Evolutionary conservation across 2,888 invertebrate genomes (phyloP).

Genomic region (Leptogaster cylindrica): DNA sequence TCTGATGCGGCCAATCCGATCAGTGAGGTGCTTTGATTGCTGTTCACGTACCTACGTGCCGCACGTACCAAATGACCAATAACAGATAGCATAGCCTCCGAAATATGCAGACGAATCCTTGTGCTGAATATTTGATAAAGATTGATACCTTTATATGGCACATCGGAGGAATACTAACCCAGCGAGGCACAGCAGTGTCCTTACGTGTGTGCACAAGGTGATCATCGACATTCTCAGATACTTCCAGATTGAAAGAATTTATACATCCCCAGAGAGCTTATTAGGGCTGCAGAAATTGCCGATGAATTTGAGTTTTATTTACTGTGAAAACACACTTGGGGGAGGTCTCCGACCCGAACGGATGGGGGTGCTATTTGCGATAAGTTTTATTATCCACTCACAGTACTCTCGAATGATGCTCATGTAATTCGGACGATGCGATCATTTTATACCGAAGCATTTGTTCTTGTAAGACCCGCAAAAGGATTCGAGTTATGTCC

Average conservation of each 20-base stretch:
- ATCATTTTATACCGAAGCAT: conserved; percentile 1
- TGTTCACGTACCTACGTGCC: conserved; percentile 26
- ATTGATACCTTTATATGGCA: conserved; percentile 38
- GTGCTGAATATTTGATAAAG: conserved; percentile 40
- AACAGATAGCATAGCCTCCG: conserved; percentile 31
- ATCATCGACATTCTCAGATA: conserved; percentile 37
- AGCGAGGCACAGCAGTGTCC: neutral
- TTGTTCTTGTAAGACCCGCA: neutral
- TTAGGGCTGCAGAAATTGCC: conserved; percentile 40
- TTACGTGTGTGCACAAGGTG: conserved; percentile 11
- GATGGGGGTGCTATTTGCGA: conserved; percentile 29
- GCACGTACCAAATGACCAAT: conserved; percentile 39
- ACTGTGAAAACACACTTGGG: conserved; percentile 42
- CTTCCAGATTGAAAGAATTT: conserved; percentile 41
- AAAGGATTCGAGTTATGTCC: neutral
- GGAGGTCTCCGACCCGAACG: conserved; percentile 21
- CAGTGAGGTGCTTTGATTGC: conserved; percentile 28
- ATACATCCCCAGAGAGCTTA: conserved; percentile 40
- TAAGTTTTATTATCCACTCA: conserved; percentile 32
- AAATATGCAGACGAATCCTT: conserved; percentile 38
- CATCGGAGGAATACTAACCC: conserved; percentile 34
- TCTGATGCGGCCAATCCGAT: no score
- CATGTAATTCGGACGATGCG: neutral
- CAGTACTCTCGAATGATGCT: conserved; percentile 4
- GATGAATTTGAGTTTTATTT: conserved; percentile 43